phyloP scores from a whole-genome alignment of 2,888 invertebrate genomes.

The Mechanitis mazaeus region DNA sequence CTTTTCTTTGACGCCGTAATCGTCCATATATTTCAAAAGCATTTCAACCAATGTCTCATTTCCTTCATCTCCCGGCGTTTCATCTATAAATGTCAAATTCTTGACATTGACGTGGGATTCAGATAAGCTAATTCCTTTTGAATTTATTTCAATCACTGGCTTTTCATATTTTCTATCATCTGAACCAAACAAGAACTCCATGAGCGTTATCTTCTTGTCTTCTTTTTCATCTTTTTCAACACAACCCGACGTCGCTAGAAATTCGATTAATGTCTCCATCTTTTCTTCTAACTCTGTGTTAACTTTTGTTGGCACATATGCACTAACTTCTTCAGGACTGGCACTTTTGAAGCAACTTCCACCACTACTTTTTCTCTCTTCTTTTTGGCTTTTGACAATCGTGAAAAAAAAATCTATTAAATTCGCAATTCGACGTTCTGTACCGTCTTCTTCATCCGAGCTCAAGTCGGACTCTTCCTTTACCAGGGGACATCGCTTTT shows the following conservation, averaged over 20 bases:
- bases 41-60: constrained; percentile 66
- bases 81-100: constrained; percentile 62
- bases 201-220: constrained; percentile 67
- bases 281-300: constrained; percentile 67
- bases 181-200: constrained; percentile 69
- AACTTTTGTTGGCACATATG: constrained; percentile 48
- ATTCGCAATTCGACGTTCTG: constrained; percentile 64
- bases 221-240: constrained; percentile 56
- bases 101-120: constrained; percentile 62
- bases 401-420: constrained; percentile 72
- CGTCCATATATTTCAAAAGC: constrained; percentile 69
- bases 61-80: constrained; percentile 62
- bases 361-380: constrained; percentile 62
- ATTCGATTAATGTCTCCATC: constrained; percentile 71
- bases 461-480: constrained; percentile 66
- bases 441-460: constrained; percentile 60
- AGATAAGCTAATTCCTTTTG: constrained; percentile 51
- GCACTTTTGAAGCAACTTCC: constrained; percentile 63
- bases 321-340: constrained; percentile 50
- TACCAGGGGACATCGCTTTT: constrained; percentile 62
- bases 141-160: constrained; percentile 52
- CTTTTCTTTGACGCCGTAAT: constrained; percentile 52
- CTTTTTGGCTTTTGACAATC: constrained; percentile 68
- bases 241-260: constrained; percentile 64
- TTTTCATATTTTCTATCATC: constrained; percentile 49